Evolutionary conservation across 2,888 invertebrate genomes (phyloP).

Genomic region (Petrolisthes manimaculis): DNA sequence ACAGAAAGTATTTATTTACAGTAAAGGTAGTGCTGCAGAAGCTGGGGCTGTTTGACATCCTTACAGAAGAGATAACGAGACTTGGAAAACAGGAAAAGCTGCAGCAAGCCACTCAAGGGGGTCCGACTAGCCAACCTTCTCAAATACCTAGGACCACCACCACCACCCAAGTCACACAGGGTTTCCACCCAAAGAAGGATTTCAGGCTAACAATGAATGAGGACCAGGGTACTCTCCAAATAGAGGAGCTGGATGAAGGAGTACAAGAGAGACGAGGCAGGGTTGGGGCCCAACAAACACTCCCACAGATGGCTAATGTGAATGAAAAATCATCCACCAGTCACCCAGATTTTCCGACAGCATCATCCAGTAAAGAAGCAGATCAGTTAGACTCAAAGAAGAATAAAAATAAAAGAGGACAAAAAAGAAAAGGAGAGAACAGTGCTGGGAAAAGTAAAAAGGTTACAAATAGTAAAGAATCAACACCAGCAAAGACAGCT

Average conservation of each 20-base stretch:
- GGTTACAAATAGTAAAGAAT: not conserved
- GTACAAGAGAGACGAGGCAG: not conserved
- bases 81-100: conserved; percentile 44
- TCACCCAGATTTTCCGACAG: not conserved
- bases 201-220: conserved; percentile 22
- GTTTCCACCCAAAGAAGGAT: conserved; percentile 15
- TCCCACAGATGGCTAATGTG: conserved; percentile 12
- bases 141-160: not conserved
- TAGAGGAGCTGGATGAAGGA: conserved; percentile 38
- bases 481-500: not conserved
- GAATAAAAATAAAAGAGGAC: conserved; percentile 6
- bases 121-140: not conserved
- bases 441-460: not conserved
- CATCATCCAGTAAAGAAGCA: not conserved
- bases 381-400: not conserved
- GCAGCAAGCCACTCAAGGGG: not conserved
- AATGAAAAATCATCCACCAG: not conserved
- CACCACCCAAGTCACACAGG: not conserved
- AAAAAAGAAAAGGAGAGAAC: not conserved
- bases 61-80: conserved; percentile 33
- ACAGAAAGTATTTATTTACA: conserved; percentile 11
- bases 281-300: conserved; percentile 22
- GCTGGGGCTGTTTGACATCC: conserved; percentile 33
- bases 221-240: not conserved
- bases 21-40: conserved; percentile 39